These are phyloP conservation scores for Lymantria dispar DNA, from an alignment of 2,888 invertebrate species.

Conservation along the genomic window DNA sequence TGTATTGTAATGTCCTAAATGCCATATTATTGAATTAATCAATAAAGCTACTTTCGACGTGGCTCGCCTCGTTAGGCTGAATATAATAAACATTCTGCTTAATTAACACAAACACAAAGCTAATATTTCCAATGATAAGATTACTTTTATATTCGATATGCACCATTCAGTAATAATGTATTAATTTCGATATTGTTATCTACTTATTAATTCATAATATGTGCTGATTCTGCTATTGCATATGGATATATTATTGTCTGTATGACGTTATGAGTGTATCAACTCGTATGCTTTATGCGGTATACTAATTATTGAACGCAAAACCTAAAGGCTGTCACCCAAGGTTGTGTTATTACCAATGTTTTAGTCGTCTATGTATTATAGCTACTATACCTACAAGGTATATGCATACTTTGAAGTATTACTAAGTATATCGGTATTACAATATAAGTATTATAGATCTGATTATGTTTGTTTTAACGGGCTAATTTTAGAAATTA, in stretches of 20 bases:
- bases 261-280: constrained; percentile 3
- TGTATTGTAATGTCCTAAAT: constrained; percentile 24
- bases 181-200: constrained; percentile 24
- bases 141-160: constrained; percentile 11
- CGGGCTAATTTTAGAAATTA: no score
- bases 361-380: background rate
- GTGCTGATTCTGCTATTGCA: constrained; percentile 12
- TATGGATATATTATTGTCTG: constrained; percentile 11
- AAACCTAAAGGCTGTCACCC: constrained; percentile 1
- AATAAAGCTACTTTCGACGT: constrained; percentile 53
- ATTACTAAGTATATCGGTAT: no score
- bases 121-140: constrained; percentile 22
- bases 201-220: constrained; percentile 8
- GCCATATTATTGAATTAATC: constrained; percentile 14
- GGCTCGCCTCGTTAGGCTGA: constrained; percentile 27
- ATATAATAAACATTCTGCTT: constrained; percentile 23
- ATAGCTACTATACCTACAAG: no score
- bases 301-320: constrained; percentile 8
- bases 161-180: constrained; percentile 11
- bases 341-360: background rate
- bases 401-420: no score
- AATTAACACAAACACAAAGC: constrained; percentile 25
- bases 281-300: background rate
- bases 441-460: no score
- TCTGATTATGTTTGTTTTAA: no score